Percentiles rank a stretch among this genome's conserved stretches.
phyloP scores from a whole-genome alignment of 2,113 vertebrate genomes.

The Esox niger region DNA sequence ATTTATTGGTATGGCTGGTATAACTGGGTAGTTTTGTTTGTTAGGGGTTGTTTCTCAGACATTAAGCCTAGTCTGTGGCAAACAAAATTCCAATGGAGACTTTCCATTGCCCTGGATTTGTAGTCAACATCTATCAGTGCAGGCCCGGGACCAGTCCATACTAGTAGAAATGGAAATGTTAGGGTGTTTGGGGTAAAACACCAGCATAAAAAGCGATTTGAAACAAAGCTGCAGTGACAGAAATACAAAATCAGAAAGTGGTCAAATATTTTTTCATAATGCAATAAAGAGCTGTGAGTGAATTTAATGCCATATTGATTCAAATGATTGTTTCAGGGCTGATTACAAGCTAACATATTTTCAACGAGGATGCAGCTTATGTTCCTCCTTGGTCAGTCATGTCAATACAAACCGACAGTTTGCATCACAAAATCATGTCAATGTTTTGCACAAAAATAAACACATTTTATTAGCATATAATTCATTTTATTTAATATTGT shows the following conservation, averaged over 20 bases:
- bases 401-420: neutral
- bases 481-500: constrained; percentile 72
- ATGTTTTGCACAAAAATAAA: neutral
- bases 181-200: too few relatives aligned
- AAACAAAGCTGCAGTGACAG: too few relatives aligned
- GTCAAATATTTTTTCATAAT: too few relatives aligned
- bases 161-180: too few relatives aligned
- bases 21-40: neutral
- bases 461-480: constrained; percentile 53
- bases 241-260: too few relatives aligned
- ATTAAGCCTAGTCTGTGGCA: too few relatives aligned
- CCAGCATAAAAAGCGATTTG: too few relatives aligned
- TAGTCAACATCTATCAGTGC: too few relatives aligned
- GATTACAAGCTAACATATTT: neutral
- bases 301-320: neutral
- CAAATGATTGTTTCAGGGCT: neutral
- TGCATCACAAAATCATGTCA: neutral
- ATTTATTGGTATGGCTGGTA: too few relatives aligned
- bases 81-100: too few relatives aligned
- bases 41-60: neutral
- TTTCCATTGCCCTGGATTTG: too few relatives aligned
- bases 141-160: too few relatives aligned
- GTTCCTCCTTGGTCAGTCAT: neutral
- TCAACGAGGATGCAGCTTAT: neutral
- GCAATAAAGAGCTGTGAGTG: neutral